Base-by-base conservation (phyloP, 2,888 invertebrate genomes). In the Acleris literana region DNA sequence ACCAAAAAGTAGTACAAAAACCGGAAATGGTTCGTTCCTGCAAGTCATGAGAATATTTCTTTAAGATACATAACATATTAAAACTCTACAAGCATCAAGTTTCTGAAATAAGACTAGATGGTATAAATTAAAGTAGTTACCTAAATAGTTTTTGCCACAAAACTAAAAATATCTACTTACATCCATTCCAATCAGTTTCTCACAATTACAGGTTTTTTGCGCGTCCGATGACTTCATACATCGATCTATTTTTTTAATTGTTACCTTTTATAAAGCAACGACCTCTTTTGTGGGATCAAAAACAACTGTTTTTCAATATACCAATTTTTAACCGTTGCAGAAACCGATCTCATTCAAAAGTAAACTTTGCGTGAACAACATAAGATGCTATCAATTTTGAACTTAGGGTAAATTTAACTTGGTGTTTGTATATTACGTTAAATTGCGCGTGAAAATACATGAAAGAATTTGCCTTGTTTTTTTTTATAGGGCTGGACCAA, bases 361-460 rank as follows among this genome's bases (percentile, higher is more conserved):
- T 39, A n/a, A 6, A 17, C 61, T 52, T 52, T 52, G 46, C 22
- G 5, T 7, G 13, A 18, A 62, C 16, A 22, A 7, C 22, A 22
- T 39, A 52, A 52, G 48, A 39, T 17, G 17, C 16, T 22, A 9
- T 39, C 25, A 18, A 4, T 63, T 57, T 43, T 56, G 39, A 29
- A 29, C 59, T 39, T 51, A 53, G 57, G 25, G 39, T 64, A 9
- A 53, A 20, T 44, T n/a, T 64, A 63, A 44, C 52, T 64, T 62
- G 56, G 52, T 63, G 61, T 63, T 51, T 68, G 66, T 54, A 49
- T 64, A 69, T 71, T 62, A 69, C 55, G 65, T 73, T 72, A 68
- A 77, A 76, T 74, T 75, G 71, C 65, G 69, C 74, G 71, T 75
- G 70, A 73, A 76, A 74, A 72, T 51, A 69, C 70, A 73, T 72